Evolutionary conservation across 2,888 invertebrate genomes (phyloP), one percentile per base, ranked within the genome.

Genomic region (Mythimna vitellina): DNA sequence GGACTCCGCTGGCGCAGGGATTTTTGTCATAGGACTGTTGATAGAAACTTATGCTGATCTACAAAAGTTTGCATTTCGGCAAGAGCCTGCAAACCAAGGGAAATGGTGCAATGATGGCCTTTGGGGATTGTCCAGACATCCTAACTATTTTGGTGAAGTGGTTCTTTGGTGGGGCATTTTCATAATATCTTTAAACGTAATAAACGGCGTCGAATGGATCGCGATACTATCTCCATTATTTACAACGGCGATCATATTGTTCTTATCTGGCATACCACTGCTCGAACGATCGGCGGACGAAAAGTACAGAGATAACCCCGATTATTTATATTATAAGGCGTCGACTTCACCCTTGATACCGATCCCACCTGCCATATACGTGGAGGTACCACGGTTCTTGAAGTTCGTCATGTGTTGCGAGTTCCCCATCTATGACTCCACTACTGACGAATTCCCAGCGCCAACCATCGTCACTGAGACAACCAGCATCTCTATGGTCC

Each of bases 111-210:
- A 99, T 90, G 98, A 98, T 88, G 99, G 98, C 5, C 93, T 98
- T 14, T 99, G 99, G 99, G 97, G 98, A 54, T 93, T 98, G 58
- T 99, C 99, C 0, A 96, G 99, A 76, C 99, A 99, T 94, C 99
- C 99, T 0, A 99, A 99, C 92, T 99, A 99, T 91, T 99, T 99
- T 91, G 99, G 99, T 0, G 99, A 99, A 95, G 98, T 99, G 17
- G 97, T 98, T 0, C 96, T 99, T 22, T 99, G 99, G 99, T 98
- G 99, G 98, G 99, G 99, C 6, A 98, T 99, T 86, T 99, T 99
- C 90, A 97, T 98, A 66, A 98, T 99, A 92, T 98, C 99, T 0
- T 93, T 99, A 51, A 98, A 98, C 90, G 98, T 99, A 25, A 97
- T 99, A 85, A 97, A 98, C 88, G 98, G 98, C 25, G 96, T 97